Evolutionary conservation across 64 coral and sea anemone genomes (phyloP).

Genomic region (Trachythela sp.): DNA sequence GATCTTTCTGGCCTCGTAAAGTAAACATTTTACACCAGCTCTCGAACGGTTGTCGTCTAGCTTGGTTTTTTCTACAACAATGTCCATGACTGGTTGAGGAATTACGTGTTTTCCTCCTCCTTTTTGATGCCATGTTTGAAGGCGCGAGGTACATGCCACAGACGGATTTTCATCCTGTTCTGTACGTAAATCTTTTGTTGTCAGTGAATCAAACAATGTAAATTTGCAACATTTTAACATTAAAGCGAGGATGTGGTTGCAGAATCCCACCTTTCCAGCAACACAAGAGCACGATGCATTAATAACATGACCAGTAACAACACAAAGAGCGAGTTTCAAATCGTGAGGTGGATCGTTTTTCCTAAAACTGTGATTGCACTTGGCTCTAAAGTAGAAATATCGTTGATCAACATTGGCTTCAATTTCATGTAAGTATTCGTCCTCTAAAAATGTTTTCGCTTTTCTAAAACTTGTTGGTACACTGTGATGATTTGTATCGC

Average conservation of each 20-base stretch:
- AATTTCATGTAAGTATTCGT: not conserved
- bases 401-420: not conserved
- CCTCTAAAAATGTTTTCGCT: not conserved
- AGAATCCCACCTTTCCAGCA: not conserved
- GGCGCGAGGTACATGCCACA: not conserved
- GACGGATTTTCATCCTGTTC: not conserved
- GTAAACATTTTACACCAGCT: conserved; percentile 35
- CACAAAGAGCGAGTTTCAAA: not conserved
- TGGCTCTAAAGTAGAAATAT: not conserved
- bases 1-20: conserved; percentile 37
- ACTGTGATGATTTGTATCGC: not conserved
- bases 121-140: not conserved
- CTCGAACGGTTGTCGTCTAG: conserved; percentile 13
- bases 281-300: conserved; percentile 11
- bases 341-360: not conserved
- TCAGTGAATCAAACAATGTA: not conserved
- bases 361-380: not conserved
- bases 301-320: not conserved
- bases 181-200: not conserved
- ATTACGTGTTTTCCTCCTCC: not conserved
- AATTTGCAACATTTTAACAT: conserved; percentile 31
- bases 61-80: not conserved
- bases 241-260: conserved; percentile 22
- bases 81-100: conserved; percentile 17
- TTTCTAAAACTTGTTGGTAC: not conserved